Evolutionary conservation across 2,113 vertebrate species (phyloP).

Genomic region (Meles meles): DNA sequence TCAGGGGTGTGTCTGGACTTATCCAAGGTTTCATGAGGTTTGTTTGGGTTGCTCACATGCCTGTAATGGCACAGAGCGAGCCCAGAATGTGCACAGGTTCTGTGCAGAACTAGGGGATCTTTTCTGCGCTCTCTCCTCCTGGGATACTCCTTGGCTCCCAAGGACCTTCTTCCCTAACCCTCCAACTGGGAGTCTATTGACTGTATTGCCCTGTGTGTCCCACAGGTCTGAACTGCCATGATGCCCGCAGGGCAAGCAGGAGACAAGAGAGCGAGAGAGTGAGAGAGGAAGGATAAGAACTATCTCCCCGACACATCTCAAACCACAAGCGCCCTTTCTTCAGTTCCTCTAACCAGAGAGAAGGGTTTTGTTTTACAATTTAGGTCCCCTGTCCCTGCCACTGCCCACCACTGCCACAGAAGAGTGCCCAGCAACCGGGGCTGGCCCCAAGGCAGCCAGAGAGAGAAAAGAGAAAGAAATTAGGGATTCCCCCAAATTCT

Average conservation of each 20-base stretch:
- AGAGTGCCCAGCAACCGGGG: fast-evolving
- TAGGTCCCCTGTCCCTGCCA: background rate
- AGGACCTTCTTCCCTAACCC: background rate
- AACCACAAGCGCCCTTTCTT: fast-evolving
- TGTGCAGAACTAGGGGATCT: too few relatives aligned
- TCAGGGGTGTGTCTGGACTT: background rate
- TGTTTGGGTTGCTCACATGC: background rate
- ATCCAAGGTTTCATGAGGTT: background rate
- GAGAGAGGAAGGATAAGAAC: background rate
- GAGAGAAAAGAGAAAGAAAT: background rate
- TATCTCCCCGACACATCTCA: too few relatives aligned
- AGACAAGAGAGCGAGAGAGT: background rate
- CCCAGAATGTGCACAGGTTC: background rate
- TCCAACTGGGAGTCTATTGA: background rate
- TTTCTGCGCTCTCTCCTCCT: too few relatives aligned
- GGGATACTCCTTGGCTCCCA: background rate
- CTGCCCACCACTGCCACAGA: background rate
- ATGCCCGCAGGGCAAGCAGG: background rate
- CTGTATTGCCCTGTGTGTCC: background rate
- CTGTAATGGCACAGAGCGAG: background rate
- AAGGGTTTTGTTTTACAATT: background rate
- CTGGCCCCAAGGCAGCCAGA: too few relatives aligned
- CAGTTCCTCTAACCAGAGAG: background rate
- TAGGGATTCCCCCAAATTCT: background rate
- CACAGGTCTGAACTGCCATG: background rate